These are phyloP conservation scores for Syrphus vitripennis DNA, from an alignment of 2,888 invertebrate genomes.

Conservation along the genomic window DNA sequence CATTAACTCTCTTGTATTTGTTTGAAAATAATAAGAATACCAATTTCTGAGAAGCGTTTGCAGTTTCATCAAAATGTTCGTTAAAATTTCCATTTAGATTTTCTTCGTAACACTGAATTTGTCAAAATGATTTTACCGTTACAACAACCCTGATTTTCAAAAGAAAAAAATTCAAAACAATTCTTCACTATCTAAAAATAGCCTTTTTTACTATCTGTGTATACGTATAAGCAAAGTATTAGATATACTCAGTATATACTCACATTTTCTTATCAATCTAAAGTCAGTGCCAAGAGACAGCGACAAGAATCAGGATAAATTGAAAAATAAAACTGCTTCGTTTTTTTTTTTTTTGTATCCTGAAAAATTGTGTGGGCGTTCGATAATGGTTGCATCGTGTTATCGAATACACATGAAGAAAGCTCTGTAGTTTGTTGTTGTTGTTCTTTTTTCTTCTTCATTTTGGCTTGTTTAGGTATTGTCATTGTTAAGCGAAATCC, in stretches of 20 bases:
- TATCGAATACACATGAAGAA: background rate
- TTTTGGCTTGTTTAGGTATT: conserved; percentile 20
- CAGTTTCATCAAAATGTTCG: no score
- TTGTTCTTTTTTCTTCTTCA: background rate
- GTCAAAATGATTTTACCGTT: no score
- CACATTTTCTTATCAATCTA: conserved; percentile 31
- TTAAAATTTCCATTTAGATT: no score
- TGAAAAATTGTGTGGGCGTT: background rate
- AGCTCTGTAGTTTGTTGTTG: background rate
- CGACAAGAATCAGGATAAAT: conserved; percentile 52
- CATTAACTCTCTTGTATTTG: no score
- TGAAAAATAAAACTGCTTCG: conserved; percentile 46
- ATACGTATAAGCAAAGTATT: no score
- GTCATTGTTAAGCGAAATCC: conserved; percentile 39
- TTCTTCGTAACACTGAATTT: no score
- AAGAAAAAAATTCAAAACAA: background rate
- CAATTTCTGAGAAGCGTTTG: no score
- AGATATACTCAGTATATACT: conserved; percentile 2
- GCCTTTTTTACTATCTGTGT: background rate
- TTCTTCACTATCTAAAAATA: background rate
- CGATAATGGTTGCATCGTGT: conserved; percentile 35
- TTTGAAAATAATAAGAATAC: no score
- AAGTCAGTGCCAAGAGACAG: background rate
- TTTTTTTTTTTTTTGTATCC: background rate
- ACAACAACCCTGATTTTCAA: background rate